These are phyloP conservation scores for Eucera pruinosa DNA, from an alignment of 2,888 invertebrate genomes.

Conservation along the genomic window DNA sequence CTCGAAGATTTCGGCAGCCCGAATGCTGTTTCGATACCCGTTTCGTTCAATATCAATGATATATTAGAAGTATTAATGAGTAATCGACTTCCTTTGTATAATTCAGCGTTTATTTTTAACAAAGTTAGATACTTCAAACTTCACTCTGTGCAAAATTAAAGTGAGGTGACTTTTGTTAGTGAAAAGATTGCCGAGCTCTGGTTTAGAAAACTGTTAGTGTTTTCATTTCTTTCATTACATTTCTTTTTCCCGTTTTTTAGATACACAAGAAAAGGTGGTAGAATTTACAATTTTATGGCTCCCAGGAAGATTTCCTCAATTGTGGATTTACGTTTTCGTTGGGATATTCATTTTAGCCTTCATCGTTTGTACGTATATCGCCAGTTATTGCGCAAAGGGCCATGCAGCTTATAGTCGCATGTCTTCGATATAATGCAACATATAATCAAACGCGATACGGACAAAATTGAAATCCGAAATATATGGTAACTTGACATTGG, in stretches of 20 bases:
- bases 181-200: no score
- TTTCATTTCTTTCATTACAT: not conserved
- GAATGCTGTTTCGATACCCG: no score
- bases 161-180: no score
- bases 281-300: constrained; percentile 92
- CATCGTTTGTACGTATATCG: constrained; percentile 69
- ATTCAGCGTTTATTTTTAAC: no score
- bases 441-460: constrained; percentile 2
- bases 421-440: constrained; percentile 61
- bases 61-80: no score
- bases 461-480: constrained; percentile 24
- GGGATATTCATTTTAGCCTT: constrained; percentile 76
- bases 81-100: no score
- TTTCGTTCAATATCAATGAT: no score
- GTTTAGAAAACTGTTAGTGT: not conserved
- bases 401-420: constrained; percentile 76
- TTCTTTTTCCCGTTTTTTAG: constrained; percentile 84
- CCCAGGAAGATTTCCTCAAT: constrained; percentile 88
- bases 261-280: constrained; percentile 86
- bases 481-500: constrained; percentile 52
- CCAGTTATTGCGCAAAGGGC: constrained; percentile 71
- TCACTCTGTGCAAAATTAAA: no score
- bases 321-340: constrained; percentile 86
- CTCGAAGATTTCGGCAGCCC: no score
- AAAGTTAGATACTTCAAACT: no score